Evolutionary conservation across 2,113 vertebrate species (phyloP).

Genomic region (Cyprinodon variegatus): DNA sequence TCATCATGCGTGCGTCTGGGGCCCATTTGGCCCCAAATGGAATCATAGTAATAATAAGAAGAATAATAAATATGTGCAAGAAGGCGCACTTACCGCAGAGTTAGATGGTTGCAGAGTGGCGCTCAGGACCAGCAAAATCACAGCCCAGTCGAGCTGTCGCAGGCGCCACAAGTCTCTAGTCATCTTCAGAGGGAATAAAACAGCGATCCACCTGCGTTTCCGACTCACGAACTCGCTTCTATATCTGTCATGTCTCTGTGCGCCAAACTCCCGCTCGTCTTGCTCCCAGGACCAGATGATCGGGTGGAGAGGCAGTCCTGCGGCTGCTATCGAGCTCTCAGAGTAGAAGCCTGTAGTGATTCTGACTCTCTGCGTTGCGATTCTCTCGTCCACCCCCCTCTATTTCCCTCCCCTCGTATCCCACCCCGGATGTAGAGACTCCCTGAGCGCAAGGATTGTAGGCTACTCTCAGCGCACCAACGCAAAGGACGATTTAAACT

Average conservation of each 20-base stretch:
- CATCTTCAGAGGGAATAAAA: conserved; percentile 65
- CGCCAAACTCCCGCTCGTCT: conserved; percentile 11
- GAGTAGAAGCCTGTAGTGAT: conserved; percentile 54
- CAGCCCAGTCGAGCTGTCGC: conserved; percentile 57
- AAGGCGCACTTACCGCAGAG: conserved; percentile 76
- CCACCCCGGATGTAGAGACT: conserved; percentile 73
- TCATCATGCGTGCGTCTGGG: not conserved
- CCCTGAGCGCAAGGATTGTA: conserved; percentile 48
- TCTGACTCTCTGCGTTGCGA: conserved; percentile 70
- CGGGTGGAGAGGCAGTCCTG: conserved; percentile 2
- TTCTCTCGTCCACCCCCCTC: conserved; percentile 73
- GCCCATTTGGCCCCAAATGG: not conserved
- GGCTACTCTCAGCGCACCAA: too few relatives aligned
- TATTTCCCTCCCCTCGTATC: conserved; percentile 69
- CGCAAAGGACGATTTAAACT: too few relatives aligned
- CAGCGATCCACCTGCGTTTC: conserved; percentile 65
- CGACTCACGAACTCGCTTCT: conserved; percentile 42
- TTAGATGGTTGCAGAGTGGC: conserved; percentile 66
- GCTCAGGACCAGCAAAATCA: conserved; percentile 72
- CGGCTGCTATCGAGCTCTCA: conserved; percentile 33
- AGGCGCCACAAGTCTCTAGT: conserved; percentile 63
- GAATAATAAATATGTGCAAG: not conserved
- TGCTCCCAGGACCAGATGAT: conserved; percentile 7
- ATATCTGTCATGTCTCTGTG: conserved; percentile 71
- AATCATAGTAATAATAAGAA: not conserved